Evolutionary conservation across 2,113 vertebrate species (phyloP), one percentile per base, ranked within the genome.

Genomic region (Cisticola juncidis): DNA sequence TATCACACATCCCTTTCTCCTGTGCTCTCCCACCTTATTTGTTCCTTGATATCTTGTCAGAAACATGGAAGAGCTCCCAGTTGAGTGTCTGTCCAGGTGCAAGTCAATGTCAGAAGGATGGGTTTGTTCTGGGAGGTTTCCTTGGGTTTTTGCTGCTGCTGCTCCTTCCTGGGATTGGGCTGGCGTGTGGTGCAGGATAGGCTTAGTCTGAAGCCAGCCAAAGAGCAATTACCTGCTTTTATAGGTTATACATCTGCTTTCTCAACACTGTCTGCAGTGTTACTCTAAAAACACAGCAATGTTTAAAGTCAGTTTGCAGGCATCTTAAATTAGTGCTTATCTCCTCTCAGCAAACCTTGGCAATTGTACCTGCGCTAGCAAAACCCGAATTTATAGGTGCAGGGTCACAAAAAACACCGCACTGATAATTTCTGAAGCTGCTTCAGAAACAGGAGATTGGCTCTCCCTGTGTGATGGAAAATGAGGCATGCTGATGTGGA

Each of bases 171-270:
- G 48, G 66, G 58, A 25, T 58, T 19, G n/a, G 24, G 12, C 23
- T 64, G 42, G 14, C 0, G 0, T 15, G 57, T 40, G 42, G 25
- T 60, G 14, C 50, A 38, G 74, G 33, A 26, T 21, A 44, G 50
- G 11, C 13, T 73, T 45, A 13, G 71, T 42, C 53, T 11, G 14
- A n/a, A 10, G 51, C 4, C 38, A 74, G 29, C 11, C 14, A 33
- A 38, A 17, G 5, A 65, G 23, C 10, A 6, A 50, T 50, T 69
- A 23, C 29, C 19, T 91, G 47, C n/a, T 11, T 33, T 56, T 28
- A 7, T 11, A 26, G 47, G 57, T 53, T 51, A 20, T 9, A 2
- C 29, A 16, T 70, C 45, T 69, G n/a, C 36, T 70, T 90, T 53
- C 36, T 29, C 66, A 35, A 14, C 50, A 9, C 20, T 88, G 36